Evolutionary conservation across 2,797 vertebrate genomes (phyloP), one percentile per base, ranked within the genome.

Genomic region (Harpagifer antarcticus): DNA sequence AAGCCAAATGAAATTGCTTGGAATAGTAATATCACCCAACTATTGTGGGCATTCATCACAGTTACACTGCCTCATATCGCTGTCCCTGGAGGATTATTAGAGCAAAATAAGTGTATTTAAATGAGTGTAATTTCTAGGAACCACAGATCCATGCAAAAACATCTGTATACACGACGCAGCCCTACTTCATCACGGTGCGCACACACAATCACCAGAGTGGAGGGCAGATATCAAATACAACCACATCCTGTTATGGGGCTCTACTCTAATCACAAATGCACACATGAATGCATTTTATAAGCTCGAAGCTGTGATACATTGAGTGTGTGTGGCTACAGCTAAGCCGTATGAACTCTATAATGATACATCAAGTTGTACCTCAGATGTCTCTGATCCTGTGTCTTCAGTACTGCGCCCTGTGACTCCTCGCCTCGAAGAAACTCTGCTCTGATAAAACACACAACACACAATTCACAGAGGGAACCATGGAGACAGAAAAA

Each of bases 21-120:
- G 86, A 93, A 95, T 90, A 88, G 92, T 94, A 95, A 95, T 95
- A 94, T 92, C 83, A 75, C 71, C 89, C 76, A 91, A 88, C 86
- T 91, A 90, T 90, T 92, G 90, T 92, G 85, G 56, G 74, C 88
- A 89, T 94, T 91, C 88, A 93, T 95, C 93, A 94, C 87, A 68
- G 88, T 93, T 92, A 84, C 78, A 80, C 82, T 42, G 91, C 83
- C 80, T 87, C 80, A 74, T 84, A 82, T 73, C 53, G 69, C 84
- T 58, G 65, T 89, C 89, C 90, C 89, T 88, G 20, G 83, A 86
- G 91, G 91, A 93, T 92, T 92, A 94, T 93, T 90, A 90, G 84
- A 86, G 86, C 77, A 87, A 91, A 93, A 92, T 91, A 91, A 90
- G 87, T 90, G 84, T 91, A 91, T 94, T 92, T 92, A 93, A 94